phyloP scores from a whole-genome alignment of 2,797 vertebrate genomes.

The Gadopsis bispinosus region DNA sequence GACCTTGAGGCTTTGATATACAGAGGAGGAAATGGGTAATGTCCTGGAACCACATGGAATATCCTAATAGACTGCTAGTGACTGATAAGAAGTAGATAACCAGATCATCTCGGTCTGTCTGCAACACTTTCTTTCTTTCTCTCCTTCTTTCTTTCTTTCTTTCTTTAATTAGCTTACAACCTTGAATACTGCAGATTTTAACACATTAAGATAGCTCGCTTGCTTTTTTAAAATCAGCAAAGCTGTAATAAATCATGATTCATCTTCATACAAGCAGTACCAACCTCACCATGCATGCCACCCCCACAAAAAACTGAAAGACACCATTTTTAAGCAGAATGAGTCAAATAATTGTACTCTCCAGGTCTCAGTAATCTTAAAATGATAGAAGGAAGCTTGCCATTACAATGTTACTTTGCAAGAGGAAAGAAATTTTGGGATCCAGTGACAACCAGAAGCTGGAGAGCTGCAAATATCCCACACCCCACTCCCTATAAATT shows the following conservation, averaged over 20 bases:
- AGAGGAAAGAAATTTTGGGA: constrained; percentile 62
- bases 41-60: constrained; percentile 84
- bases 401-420: constrained; percentile 44
- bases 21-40: constrained; percentile 85
- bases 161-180: constrained; percentile 35
- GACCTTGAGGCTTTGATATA: constrained; percentile 79
- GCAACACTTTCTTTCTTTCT: constrained; percentile 9
- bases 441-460: constrained; percentile 68
- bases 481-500: constrained; percentile 72
- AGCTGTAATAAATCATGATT: constrained; percentile 26
- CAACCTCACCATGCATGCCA: constrained; percentile 12
- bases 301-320: constrained; percentile 6
- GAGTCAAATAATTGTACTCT: constrained; percentile 36
- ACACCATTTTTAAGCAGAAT: constrained; percentile 24
- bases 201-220: constrained; percentile 10
- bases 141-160: neutral
- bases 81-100: constrained; percentile 81
- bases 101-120: constrained; percentile 66
- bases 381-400: constrained; percentile 32
- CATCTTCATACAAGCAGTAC: constrained; percentile 9
- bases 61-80: constrained; percentile 81
- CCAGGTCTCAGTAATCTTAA: constrained; percentile 27
- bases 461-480: constrained; percentile 70
- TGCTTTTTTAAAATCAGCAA: neutral
- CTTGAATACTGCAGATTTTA: constrained; percentile 21